Evolutionary conservation across 37 sponge, comb jelly and placozoan species (phyloP).

Genomic region (Oscarella lobularis): DNA sequence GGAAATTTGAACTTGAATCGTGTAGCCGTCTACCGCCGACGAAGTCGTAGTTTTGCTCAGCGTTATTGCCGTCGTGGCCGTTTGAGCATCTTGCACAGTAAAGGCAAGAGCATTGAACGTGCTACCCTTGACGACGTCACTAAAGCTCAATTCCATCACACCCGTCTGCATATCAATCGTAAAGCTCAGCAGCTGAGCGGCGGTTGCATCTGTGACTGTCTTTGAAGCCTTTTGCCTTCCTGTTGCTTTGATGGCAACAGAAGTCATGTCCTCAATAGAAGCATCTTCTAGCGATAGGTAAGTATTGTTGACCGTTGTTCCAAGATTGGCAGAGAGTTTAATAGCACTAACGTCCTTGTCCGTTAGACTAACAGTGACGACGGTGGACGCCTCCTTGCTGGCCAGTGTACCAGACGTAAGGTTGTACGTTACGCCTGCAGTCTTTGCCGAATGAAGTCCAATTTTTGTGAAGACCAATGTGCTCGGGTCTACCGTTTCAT

Average conservation of each 20-base stretch:
- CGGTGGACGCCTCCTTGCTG: neutral
- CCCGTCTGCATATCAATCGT: slow-evolving; percentile 62
- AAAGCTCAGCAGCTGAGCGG: slow-evolving; percentile 48
- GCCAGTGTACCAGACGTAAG: neutral
- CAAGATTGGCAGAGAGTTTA: slow-evolving; percentile 42
- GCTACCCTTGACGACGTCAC: slow-evolving; percentile 59
- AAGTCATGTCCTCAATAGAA: neutral
- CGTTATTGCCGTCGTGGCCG: slow-evolving; percentile 15
- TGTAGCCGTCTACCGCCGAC: slow-evolving; percentile 38
- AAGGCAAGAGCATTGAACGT: slow-evolving; percentile 64
- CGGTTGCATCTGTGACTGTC: slow-evolving; percentile 50
- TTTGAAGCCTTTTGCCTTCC: no score
- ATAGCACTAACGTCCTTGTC: slow-evolving; percentile 49
- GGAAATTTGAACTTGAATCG: slow-evolving; percentile 41
- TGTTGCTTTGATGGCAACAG: neutral
- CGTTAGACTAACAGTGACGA: slow-evolving; percentile 17
- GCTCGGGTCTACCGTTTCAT: slow-evolving; percentile 61
- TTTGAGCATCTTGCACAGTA: slow-evolving; percentile 45
- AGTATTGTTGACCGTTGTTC: slow-evolving; percentile 19
- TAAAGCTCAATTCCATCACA: slow-evolving; percentile 54
- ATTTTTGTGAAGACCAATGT: slow-evolving; percentile 11
- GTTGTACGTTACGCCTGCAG: neutral
- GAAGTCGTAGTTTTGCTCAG: slow-evolving; percentile 24
- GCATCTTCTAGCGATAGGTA: slow-evolving; percentile 19
- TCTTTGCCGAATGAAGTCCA: neutral